Percentiles rank a stretch among this genome's conserved stretches.
Evolutionary conservation across 1,140 invertebrate species (phyloP).

Genomic region (Mercenaria mercenaria): DNA sequence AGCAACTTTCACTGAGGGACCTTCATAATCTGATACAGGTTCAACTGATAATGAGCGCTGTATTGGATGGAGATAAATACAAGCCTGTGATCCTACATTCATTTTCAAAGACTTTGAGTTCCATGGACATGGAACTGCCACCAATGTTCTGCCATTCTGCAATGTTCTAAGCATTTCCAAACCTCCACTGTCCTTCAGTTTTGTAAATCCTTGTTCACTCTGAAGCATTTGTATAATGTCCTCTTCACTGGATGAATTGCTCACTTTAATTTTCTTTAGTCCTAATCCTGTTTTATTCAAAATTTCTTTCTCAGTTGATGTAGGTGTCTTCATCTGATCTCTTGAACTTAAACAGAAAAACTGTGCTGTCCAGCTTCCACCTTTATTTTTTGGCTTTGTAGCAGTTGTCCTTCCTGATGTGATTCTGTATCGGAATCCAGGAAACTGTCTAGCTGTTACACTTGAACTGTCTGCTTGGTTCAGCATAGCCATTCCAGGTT

Average conservation of each 20-base stretch:
- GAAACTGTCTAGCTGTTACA: not conserved
- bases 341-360: not conserved
- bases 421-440: not conserved
- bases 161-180: constrained; percentile 55
- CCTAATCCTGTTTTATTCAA: constrained; percentile 14
- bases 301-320: constrained; percentile 7
- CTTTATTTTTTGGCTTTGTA: not conserved
- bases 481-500: no score
- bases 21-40: not conserved
- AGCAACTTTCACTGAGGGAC: not conserved
- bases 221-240: constrained; percentile 30
- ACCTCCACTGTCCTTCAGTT: constrained; percentile 43
- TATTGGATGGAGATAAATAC: constrained; percentile 26
- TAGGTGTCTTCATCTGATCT: not conserved
- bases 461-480: not conserved
- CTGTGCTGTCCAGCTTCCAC: constrained; percentile 4
- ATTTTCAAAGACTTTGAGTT: constrained; percentile 6
- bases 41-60: constrained; percentile 21
- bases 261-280: constrained; percentile 32
- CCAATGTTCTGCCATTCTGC: constrained; percentile 29
- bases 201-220: constrained; percentile 39
- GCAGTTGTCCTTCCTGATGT: not conserved
- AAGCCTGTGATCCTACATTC: constrained; percentile 24
- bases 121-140: constrained; percentile 10
- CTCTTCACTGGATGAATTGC: not conserved